phyloP scores from a whole-genome alignment of 2,797 vertebrate species.

The Mycteria americana region DNA sequence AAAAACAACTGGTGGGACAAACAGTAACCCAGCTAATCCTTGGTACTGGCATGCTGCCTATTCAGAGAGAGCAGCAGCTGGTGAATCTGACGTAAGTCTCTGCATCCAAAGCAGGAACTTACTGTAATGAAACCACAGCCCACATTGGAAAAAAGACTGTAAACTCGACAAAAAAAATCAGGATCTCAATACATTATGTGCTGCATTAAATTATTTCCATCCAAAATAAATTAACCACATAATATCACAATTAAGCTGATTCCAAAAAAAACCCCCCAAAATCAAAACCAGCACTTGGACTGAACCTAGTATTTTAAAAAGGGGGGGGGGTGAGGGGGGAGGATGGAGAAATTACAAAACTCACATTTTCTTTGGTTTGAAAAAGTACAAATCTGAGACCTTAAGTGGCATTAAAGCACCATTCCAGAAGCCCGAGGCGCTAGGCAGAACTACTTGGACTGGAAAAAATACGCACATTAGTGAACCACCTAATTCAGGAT shows the following conservation, averaged over 20 bases:
- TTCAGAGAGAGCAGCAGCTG: constrained; percentile 62
- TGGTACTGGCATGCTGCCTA: constrained; percentile 50
- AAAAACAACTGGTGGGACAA: constrained; percentile 60
- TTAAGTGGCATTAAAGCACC: constrained; percentile 12
- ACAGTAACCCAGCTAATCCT: constrained; percentile 61
- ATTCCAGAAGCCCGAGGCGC: not conserved
- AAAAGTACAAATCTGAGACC: constrained; percentile 15
- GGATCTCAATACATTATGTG: not conserved
- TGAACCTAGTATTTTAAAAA: not conserved
- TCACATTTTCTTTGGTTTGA: not conserved
- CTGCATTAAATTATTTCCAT: constrained; percentile 5
- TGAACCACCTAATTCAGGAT: constrained; percentile 9
- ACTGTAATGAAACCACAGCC: constrained; percentile 48
- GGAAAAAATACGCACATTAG: constrained; percentile 27
- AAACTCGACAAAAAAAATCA: constrained; percentile 3
- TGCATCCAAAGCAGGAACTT: constrained; percentile 61
- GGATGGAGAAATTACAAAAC: not conserved
- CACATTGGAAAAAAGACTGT: constrained; percentile 37
- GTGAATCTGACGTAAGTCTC: constrained; percentile 55
- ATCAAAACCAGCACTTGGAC: not conserved
- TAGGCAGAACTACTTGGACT: constrained; percentile 2
- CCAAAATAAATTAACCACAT: not conserved
- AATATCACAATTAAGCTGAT: not conserved
- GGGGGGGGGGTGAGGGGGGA: not conserved
- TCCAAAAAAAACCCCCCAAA: not conserved